These are phyloP conservation scores for Alligator mississippiensis DNA, from an alignment of 2,113 vertebrate species.

Conservation along the genomic window DNA sequence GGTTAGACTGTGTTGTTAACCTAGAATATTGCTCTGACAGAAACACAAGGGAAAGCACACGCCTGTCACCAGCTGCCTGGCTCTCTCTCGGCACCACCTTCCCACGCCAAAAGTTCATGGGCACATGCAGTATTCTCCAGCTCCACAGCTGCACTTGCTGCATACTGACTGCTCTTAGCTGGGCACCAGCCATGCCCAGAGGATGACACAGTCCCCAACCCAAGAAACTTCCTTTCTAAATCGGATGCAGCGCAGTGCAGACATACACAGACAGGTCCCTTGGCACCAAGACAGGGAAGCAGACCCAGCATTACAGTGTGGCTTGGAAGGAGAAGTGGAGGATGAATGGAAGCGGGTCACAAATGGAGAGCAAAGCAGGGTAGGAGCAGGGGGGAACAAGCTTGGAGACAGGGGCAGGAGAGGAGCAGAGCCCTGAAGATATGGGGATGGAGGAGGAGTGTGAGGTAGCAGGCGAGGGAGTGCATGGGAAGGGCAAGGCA, in stretches of 20 bases:
- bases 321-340: neutral
- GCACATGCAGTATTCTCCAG: neutral
- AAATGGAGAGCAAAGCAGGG: neutral
- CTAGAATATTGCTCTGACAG: conserved; percentile 14
- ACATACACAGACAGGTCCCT: neutral
- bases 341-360: neutral
- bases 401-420: neutral
- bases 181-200: neutral
- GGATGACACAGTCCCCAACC: fast-evolving
- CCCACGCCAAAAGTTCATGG: neutral
- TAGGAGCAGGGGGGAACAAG: neutral
- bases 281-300: neutral
- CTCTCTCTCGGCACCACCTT: neutral
- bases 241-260: neutral
- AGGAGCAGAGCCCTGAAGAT: neutral
- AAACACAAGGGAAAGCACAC: neutral
- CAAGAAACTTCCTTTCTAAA: conserved; percentile 49
- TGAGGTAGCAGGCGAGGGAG: neutral
- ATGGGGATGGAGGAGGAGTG: neutral
- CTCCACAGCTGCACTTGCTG: neutral
- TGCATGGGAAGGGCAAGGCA: neutral
- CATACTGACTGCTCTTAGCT: neutral
- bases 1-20: conserved; percentile 61
- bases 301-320: neutral
- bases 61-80: neutral